Base-by-base conservation (phyloP, 2,797 vertebrate genomes). In the Cirrhinus mrigala region DNA sequence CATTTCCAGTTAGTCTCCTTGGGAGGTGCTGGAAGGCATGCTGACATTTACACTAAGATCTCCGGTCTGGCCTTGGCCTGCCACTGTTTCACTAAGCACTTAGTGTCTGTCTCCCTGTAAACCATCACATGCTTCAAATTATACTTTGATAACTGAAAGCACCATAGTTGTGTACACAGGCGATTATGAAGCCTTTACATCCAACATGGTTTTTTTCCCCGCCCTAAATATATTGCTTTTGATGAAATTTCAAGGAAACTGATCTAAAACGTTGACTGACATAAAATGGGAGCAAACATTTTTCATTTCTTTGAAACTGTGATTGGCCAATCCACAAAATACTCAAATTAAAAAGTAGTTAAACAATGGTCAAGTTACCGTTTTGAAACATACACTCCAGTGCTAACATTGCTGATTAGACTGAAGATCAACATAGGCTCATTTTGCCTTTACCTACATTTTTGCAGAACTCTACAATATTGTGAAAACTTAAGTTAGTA, bases 31-130 rank as follows among this genome's bases (percentile, higher is more conserved):
- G 87, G 89, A 92, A 94, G 92, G 88, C 92, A 90, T 92, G 93
- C 92, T 95, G 94, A 94, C 94, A 94, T 95, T 95, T 94, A 90
- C 89, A 93, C 92, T 92, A 89, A 92, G 90, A 92, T 92, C 90
- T 92, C 84, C 70, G 90, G 89, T 93, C 88, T 86, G 88, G 81
- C 88, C 27, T 89, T 87, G 66, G 82, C 83, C 37, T 24, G 85
- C 81, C 79, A 75, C 80, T 64, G 56, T 85, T 85, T 76, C 60
- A 75, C 52, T 79, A n/a, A 81, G 22, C 64, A 46, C 27, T 52
- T 50, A 71, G 52, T 79, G 64, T 58, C 24, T 79, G 74, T 84
- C 76, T 56, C 48, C 3, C 18, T 22, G 62, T 81, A 80, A 83
- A 79, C 62, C 50, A 54, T 48, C 48, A 70, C 79, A 58, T 50